These are phyloP conservation scores for Todus mexicanus DNA, from an alignment of 2,797 vertebrate species.

Conservation along the genomic window DNA sequence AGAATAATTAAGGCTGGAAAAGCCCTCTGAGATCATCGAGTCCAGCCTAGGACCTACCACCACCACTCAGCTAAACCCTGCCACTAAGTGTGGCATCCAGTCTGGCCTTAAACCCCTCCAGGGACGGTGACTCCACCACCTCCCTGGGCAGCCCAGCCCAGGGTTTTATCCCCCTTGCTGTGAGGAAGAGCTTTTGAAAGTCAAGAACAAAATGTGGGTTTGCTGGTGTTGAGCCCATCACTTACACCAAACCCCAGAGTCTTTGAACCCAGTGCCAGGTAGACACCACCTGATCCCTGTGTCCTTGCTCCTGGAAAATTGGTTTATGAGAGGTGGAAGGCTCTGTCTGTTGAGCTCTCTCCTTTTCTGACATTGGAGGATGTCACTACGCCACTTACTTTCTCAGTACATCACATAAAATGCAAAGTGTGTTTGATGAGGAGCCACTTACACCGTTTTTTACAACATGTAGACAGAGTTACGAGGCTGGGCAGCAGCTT, in stretches of 20 bases:
- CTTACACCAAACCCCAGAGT: background rate
- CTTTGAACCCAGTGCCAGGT: background rate
- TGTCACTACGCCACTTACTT: constrained; percentile 6
- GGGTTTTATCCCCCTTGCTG: no score
- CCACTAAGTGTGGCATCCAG: no score
- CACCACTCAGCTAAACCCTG: no score
- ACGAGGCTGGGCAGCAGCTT: constrained; percentile 25
- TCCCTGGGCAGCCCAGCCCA: no score
- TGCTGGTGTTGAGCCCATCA: background rate
- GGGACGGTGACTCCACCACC: no score
- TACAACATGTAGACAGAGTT: constrained; percentile 31
- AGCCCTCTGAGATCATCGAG: no score
- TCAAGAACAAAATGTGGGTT: background rate
- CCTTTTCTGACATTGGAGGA: constrained; percentile 4
- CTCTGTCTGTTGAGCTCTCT: background rate
- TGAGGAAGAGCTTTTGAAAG: no score
- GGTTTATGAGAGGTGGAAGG: background rate
- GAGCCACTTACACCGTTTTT: constrained; percentile 14
- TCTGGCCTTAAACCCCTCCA: no score
- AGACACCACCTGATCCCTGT: background rate
- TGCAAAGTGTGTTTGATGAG: constrained; percentile 44
- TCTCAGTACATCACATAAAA: constrained; percentile 42
- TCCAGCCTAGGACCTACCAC: no score
- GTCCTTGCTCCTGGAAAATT: background rate
- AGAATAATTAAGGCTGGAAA: no score